Percentiles rank a stretch among this genome's conserved stretches.
phyloP scores from a whole-genome alignment of 2,113 vertebrate species.

The Tachysurus fulvidraco region DNA sequence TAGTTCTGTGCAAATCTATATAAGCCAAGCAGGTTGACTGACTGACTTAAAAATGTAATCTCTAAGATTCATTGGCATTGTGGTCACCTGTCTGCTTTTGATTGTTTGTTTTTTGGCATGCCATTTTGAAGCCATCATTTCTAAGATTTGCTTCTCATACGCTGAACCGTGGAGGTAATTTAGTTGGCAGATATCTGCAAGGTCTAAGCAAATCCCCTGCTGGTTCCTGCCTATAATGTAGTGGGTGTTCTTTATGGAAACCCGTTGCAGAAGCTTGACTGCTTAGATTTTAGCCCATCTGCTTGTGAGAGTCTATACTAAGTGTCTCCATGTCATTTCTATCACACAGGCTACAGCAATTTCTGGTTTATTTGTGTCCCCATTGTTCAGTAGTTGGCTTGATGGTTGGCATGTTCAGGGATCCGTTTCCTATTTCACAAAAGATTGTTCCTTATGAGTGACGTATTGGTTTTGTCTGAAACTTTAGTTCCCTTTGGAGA shows the following conservation, averaged over 20 bases:
- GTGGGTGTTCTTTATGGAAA: conserved; percentile 15
- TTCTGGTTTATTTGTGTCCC: neutral
- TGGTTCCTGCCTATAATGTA: neutral
- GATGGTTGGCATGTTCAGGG: neutral
- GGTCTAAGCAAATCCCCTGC: neutral
- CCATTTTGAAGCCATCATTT: neutral
- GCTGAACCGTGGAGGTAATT: neutral
- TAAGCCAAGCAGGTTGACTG: neutral
- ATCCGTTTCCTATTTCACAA: neutral
- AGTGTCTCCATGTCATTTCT: neutral
- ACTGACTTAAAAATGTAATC: neutral
- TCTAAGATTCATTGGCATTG: conserved; percentile 15
- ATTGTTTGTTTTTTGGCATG: neutral
- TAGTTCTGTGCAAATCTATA: neutral
- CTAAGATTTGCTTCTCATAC: neutral
- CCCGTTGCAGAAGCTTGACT: neutral
- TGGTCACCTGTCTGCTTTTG: neutral
- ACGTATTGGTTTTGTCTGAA: conserved; percentile 4
- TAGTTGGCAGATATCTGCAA: neutral
- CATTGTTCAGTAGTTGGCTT: neutral
- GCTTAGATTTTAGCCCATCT: neutral
- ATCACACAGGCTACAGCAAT: neutral
- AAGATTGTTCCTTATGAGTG: neutral
- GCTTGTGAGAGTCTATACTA: neutral
- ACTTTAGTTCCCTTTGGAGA: neutral